Evolutionary conservation across 2,888 invertebrate species (phyloP).

Genomic region (Biston betularia): DNA sequence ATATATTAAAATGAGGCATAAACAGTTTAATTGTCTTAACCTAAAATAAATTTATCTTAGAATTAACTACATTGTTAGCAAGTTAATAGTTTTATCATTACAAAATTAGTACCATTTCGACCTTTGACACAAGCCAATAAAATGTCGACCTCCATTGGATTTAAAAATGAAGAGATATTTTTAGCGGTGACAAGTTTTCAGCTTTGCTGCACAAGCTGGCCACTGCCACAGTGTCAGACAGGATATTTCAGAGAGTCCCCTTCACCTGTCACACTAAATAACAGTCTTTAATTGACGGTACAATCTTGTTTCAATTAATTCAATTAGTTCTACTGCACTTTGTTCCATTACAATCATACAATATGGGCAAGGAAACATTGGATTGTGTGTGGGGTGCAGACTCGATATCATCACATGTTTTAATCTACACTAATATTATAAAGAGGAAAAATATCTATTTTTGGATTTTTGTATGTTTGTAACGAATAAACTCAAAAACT

Average conservation of each 20-base stretch:
- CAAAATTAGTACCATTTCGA: not conserved
- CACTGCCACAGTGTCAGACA: constrained; percentile 1
- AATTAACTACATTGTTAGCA: not conserved
- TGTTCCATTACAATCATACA: constrained; percentile 39
- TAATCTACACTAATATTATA: too few relatives aligned
- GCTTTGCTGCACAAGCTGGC: not conserved
- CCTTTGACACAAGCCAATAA: constrained; percentile 1
- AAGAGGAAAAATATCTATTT: too few relatives aligned
- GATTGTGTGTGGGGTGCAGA: not conserved
- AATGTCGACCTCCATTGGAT: constrained; percentile 5
- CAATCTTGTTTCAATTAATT: constrained; percentile 34
- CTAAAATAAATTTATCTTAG: not conserved
- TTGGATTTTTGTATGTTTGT: too few relatives aligned
- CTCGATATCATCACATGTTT: not conserved
- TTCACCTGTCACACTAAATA: constrained; percentile 24
- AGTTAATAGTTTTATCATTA: not conserved
- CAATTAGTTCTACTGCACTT: constrained; percentile 50
- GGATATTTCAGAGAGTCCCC: constrained; percentile 10
- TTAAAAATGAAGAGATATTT: constrained; percentile 2
- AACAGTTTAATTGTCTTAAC: too few relatives aligned
- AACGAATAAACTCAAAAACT: too few relatives aligned
- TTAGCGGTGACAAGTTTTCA: constrained; percentile 10
- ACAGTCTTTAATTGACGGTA: constrained; percentile 23
- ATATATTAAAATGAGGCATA: too few relatives aligned
- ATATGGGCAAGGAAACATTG: not conserved